Conservation (phyloP, 1,140 invertebrate genomes). For the Drosophila pectinifera region DNA sequence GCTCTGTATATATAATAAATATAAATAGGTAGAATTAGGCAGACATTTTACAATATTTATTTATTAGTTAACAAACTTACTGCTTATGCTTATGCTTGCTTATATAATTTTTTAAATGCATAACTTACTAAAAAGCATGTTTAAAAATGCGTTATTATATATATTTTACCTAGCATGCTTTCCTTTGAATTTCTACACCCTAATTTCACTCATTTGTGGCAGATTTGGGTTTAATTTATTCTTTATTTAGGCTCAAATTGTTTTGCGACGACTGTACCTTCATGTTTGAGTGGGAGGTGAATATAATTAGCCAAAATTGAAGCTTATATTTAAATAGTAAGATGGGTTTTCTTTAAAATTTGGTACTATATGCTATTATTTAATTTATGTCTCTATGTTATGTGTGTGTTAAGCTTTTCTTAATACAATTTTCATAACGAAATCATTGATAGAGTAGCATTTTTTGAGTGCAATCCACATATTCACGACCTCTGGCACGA, state of each 20-base stretch:
- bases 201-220: background rate
- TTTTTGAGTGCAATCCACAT: constrained; percentile 5
- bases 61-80: too few species aligned
- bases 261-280: background rate
- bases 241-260: constrained; percentile 1
- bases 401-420: background rate
- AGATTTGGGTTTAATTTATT: background rate
- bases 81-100: too few species aligned
- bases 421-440: background rate
- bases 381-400: too few species aligned
- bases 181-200: background rate
- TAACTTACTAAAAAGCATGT: background rate
- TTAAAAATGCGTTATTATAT: background rate
- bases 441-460: background rate
- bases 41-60: background rate
- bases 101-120: too few species aligned
- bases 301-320: background rate
- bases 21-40: background rate
- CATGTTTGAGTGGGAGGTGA: background rate
- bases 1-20: too few species aligned
- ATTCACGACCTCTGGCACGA: background rate
- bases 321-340: background rate
- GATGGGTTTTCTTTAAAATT: background rate
- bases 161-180: background rate
- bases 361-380: too few species aligned